A percentile compares a stretch with the other conserved stretches of the same genome.
These are phyloP conservation scores for Cyphomyrmex costatus DNA, from an alignment of 1,140 invertebrate genomes.

Conservation along the genomic window DNA sequence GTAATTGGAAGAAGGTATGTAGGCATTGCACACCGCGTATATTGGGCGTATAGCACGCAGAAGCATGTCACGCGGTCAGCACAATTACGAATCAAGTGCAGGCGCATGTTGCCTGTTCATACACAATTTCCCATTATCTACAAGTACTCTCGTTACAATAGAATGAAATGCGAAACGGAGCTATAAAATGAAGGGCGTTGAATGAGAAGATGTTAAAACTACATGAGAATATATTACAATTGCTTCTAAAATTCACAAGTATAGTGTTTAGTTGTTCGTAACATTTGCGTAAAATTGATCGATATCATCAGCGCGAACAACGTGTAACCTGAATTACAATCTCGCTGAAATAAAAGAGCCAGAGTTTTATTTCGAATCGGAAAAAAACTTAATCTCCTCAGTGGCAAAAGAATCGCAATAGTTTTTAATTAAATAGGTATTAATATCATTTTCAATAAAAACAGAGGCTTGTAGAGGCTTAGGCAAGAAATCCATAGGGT, in stretches of 20 bases:
- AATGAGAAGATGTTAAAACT: not conserved
- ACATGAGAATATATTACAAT: not conserved
- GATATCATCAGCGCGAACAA: not conserved
- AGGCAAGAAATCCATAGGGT: not conserved
- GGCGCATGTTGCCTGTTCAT: constrained; percentile 25
- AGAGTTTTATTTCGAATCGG: not conserved
- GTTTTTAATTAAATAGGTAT: constrained; percentile 33
- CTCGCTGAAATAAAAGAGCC: not conserved
- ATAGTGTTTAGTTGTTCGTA: not conserved
- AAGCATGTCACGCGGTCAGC: constrained; percentile 44
- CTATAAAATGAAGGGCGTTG: not conserved
- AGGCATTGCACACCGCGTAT: not conserved
- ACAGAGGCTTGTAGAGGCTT: not conserved
- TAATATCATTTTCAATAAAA: not conserved
- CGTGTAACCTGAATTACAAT: not conserved
- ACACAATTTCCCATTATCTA: constrained; percentile 31
- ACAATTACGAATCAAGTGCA: constrained; percentile 52
- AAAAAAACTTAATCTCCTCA: constrained; percentile 9
- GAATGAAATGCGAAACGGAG: not conserved
- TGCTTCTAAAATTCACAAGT: not conserved
- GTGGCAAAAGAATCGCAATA: not conserved
- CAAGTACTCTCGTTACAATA: not conserved
- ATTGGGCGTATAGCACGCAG: not conserved
- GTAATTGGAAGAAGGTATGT: constrained; percentile 46
- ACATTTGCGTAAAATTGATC: constrained; percentile 16